Evolutionary conservation across 1,140 invertebrate species (phyloP), one percentile per base, ranked within the genome.

Genomic region (Drosophila melanogaster): DNA sequence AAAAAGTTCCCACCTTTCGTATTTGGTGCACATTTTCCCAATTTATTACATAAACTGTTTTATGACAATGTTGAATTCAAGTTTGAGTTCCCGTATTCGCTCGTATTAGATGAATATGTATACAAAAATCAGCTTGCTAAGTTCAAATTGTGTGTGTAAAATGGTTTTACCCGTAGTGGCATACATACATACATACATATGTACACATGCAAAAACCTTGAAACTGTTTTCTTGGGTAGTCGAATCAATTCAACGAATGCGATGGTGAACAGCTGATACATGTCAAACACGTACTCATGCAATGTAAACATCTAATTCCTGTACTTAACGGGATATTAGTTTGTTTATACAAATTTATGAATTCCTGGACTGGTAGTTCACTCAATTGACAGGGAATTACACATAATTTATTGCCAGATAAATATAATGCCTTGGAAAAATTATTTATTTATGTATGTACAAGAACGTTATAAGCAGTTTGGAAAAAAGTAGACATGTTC

Each of bases 141-240:
- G 3, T 49, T 51, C 2, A 37, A 5, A 15, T 46, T 43, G n/a
- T 46, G 10, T 37, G 37, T 43, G 22, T 54, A 57, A 19, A 33
- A 30, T n/a, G 53, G 19, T 17, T 17, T 24, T 35, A 26, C 24
- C 17, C 12, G n/a, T 56, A 19, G 19, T 37, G 41, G 37, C 4
- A 11, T 14, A 38, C 30, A 30, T 38, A 38, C 30, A 30, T 38
- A 38, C 12, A 14, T 38, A 51, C 7, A 30, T 38, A 14, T 22
- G 19, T 22, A 22, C 12, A 14, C 12, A 51, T 70, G 30, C 53
- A 75, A 56, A 73, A 62, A 69, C 66, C 76, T 81, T 80, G 81
- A 81, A 75, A 67, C 72, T 72, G 77, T 61, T 81, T 81, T 53
- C 55, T 33, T 59, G 46, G 58, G 24, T 44, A 19, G 17, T n/a